These are phyloP conservation scores for Poeciliopsis occidentalis DNA, from an alignment of 2,113 vertebrate species.

Conservation along the genomic window DNA sequence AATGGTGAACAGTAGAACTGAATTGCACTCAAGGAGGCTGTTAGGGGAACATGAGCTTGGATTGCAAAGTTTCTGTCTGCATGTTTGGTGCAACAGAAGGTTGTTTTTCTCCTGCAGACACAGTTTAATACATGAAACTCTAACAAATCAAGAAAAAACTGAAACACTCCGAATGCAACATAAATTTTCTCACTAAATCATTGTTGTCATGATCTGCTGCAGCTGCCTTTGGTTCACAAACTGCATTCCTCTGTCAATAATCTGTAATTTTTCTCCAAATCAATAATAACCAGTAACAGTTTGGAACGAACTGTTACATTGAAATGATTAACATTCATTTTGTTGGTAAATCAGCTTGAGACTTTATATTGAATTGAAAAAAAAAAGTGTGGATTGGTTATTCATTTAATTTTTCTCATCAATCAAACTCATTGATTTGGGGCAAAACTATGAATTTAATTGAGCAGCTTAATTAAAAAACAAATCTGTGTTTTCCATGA, in stretches of 20 bases:
- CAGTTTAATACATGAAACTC: constrained; percentile 17
- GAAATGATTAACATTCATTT: not conserved
- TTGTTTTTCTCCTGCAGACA: not conserved
- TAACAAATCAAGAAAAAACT: not conserved
- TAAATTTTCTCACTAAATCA: not conserved
- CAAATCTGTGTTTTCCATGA: not conserved
- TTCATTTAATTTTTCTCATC: not conserved
- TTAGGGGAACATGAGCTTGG: not conserved
- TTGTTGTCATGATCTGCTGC: not conserved
- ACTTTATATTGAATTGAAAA: not conserved
- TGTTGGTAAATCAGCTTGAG: not conserved
- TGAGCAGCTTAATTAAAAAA: not conserved
- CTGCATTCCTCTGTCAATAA: no score
- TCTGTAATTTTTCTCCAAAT: not conserved
- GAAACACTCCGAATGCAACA: constrained; percentile 19
- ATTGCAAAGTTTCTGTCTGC: constrained; percentile 3
- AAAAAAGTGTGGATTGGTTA: not conserved
- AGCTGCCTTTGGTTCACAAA: no score
- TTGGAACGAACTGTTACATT: not conserved
- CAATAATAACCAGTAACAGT: not conserved
- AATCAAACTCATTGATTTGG: not conserved
- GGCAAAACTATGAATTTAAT: not conserved
- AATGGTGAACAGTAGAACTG: not conserved
- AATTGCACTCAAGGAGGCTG: not conserved
- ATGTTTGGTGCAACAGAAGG: not conserved